A percentile compares a stretch with the other conserved stretches of the same genome.
Conservation (phyloP, 2,113 vertebrate species). For the Camelus dromedarius region DNA sequence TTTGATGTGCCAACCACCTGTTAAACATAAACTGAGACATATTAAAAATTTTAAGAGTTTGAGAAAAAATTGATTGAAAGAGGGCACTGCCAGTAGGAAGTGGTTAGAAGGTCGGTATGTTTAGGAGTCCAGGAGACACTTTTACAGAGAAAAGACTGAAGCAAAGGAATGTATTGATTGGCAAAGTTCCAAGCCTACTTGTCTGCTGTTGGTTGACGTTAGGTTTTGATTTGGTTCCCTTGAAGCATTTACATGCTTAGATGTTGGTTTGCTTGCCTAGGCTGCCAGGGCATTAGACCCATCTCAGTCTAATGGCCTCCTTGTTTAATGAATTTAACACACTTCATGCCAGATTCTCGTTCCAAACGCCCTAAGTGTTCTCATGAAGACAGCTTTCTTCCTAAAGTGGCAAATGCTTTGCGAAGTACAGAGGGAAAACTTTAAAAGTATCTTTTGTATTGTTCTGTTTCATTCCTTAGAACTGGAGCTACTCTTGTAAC, state of each 20-base stretch:
- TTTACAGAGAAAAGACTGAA: background rate
- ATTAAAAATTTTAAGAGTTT: background rate
- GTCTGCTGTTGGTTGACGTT: background rate
- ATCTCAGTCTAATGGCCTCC: background rate
- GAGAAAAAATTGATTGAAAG: background rate
- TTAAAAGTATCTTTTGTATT: background rate
- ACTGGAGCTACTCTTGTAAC: background rate
- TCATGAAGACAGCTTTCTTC: background rate
- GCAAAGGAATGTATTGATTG: background rate
- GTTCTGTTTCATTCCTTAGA: background rate
- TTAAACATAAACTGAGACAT: background rate
- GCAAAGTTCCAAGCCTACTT: background rate
- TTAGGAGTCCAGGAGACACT: background rate
- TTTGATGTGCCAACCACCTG: background rate
- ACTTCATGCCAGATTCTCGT: background rate
- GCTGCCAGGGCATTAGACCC: background rate
- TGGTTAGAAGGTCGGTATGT: background rate
- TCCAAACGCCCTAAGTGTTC: background rate
- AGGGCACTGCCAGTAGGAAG: background rate
- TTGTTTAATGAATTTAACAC: background rate
- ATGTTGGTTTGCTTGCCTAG: background rate
- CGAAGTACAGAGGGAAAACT: background rate
- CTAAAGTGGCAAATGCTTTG: background rate
- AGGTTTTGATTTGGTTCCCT: background rate
- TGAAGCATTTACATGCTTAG: background rate